phyloP scores from a whole-genome alignment of 2,888 invertebrate genomes.

The Strigamia transsilvanica region DNA sequence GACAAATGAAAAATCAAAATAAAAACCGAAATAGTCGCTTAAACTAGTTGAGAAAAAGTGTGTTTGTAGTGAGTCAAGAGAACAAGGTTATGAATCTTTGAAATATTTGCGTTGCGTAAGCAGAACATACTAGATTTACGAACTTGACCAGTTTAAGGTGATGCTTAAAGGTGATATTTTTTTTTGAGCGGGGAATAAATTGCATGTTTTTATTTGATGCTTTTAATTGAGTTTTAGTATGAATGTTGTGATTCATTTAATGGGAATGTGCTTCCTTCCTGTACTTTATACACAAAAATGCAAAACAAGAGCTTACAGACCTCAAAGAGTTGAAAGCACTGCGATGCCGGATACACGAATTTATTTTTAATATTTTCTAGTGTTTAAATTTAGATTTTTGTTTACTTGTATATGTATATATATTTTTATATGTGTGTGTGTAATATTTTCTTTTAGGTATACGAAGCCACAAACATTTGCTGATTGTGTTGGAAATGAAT shows the following conservation, averaged over 20 bases:
- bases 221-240: background rate
- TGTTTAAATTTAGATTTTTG: constrained; percentile 8
- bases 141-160: constrained; percentile 36
- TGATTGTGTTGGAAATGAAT: constrained; percentile 96
- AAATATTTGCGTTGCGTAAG: constrained; percentile 42
- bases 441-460: constrained; percentile 75
- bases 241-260: constrained; percentile 11
- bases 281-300: constrained; percentile 40
- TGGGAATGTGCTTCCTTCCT: constrained; percentile 34
- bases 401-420: background rate
- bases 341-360: constrained; percentile 16
- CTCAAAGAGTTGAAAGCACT: constrained; percentile 26
- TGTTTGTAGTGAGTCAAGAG: constrained; percentile 27
- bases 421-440: background rate
- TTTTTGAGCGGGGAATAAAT: background rate
- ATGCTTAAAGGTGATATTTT: background rate
- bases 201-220: background rate
- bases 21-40: too few species aligned
- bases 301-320: constrained; percentile 7
- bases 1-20: too few species aligned
- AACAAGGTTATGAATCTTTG: constrained; percentile 37
- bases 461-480: constrained; percentile 97
- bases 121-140: constrained; percentile 38
- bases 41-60: constrained; percentile 11
- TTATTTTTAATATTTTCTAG: constrained; percentile 14